Evolutionary conservation across 92 coral and sea anemone genomes (phyloP), one percentile per base, ranked within the genome.

Genomic region (Pocillopora grandis): DNA sequence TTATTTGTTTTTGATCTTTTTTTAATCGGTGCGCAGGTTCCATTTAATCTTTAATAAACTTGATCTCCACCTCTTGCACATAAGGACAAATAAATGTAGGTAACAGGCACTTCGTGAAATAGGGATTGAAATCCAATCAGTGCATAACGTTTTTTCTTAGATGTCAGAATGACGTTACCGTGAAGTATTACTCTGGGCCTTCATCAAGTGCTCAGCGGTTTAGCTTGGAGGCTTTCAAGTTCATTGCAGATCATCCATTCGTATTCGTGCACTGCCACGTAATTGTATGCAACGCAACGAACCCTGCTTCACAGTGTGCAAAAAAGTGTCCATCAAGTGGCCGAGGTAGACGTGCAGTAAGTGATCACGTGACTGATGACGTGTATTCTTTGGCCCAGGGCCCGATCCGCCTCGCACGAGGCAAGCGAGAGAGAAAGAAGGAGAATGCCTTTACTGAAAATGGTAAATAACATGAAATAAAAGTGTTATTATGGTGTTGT

Each of bases 201-300:
- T 42, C 86, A 33, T n/a, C 8, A 5, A 15, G 76, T n/a, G 37
- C 56, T 33, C 86, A 78, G 62, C 78, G 90, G 77, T 87, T 87
- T 83, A 87, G 90, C 69, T 70, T 87, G 62, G 66, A 80, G 60
- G 90, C 90, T 57, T 87, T 87, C 77, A 80, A 87, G 81, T 87
- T 87, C 82, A 77, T 87, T 18, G 90, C 85, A 58, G 66, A 77
- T 17, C 78, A 72, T 17, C 85, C 86, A 31, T 69, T 87, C 19
- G 86, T 71, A 7, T 87, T 87, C 62, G 70, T 87, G 65, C 86
- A 87, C 62, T 87, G 90, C 67, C 79, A 87, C 77, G 85, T 80
- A 62, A 81, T 66, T 35, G 52, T 87, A 10, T 87, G 90, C 55
- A 75, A 87, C 62, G 86, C 90, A 2, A 74, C 69, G 10, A 72